A percentile compares a stretch with the other conserved stretches of the same genome.
Evolutionary conservation across 2,797 vertebrate species (phyloP).

Genomic region (Ataeniobius toweri): DNA sequence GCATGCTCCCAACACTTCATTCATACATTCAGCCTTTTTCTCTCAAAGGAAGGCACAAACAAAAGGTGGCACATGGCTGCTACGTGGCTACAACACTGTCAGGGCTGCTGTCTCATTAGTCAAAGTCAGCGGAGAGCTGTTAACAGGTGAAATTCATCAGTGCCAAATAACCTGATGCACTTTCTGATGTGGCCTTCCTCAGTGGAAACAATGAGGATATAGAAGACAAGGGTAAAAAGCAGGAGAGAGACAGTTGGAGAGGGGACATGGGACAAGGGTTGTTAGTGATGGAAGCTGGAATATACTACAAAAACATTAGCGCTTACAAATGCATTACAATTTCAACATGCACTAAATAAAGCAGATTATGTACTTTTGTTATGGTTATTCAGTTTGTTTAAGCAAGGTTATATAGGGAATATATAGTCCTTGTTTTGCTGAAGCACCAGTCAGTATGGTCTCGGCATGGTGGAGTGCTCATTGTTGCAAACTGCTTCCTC

Average conservation of each 20-base stretch:
- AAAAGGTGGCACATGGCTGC: constrained; percentile 56
- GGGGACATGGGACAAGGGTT: constrained; percentile 42
- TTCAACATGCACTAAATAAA: constrained; percentile 80
- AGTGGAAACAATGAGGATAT: constrained; percentile 70
- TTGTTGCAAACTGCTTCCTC: constrained; percentile 33
- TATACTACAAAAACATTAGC: constrained; percentile 72
- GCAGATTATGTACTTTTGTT: constrained; percentile 71
- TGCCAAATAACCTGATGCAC: constrained; percentile 67
- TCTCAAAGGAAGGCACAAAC: constrained; percentile 63
- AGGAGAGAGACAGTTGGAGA: constrained; percentile 58
- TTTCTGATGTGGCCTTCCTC: constrained; percentile 75
- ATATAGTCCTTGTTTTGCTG: constrained; percentile 68
- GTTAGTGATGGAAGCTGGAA: constrained; percentile 73
- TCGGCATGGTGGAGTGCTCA: constrained; percentile 50
- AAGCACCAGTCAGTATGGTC: constrained; percentile 44
- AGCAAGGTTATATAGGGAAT: constrained; percentile 73
- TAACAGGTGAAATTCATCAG: constrained; percentile 62
- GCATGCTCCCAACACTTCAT: constrained; percentile 81
- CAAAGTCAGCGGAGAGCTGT: constrained; percentile 49
- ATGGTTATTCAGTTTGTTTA: constrained; percentile 75
- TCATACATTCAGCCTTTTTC: constrained; percentile 80
- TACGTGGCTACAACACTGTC: constrained; percentile 68
- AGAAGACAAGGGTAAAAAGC: constrained; percentile 68
- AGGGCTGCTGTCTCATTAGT: constrained; percentile 42
- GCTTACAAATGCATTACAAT: constrained; percentile 75